Conservation (phyloP, 2,888 invertebrate genomes). For the Nephrotoma guestfalica region DNA sequence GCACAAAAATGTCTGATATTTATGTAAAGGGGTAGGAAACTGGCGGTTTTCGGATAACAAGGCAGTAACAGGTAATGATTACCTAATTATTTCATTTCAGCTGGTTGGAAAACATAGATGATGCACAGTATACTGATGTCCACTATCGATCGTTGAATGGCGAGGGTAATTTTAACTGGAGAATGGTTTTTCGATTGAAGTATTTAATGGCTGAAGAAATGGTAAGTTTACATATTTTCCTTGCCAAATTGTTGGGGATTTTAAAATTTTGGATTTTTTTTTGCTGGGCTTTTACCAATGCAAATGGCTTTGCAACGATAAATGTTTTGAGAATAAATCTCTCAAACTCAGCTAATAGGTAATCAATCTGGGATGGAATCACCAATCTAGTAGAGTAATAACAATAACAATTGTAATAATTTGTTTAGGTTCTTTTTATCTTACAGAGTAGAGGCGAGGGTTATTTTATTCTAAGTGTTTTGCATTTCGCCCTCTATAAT, state of each 20-base stretch:
- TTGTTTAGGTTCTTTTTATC: no score
- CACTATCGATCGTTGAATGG: conserved; percentile 67
- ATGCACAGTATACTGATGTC: conserved; percentile 65
- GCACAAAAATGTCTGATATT: conserved; percentile 63
- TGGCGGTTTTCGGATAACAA: not conserved
- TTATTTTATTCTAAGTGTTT: no score
- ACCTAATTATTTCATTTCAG: conserved; percentile 26
- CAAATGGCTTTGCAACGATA: no score
- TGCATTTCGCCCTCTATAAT: no score
- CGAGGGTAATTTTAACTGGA: conserved; percentile 80
- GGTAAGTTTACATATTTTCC: conserved; percentile 23
- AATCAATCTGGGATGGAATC: no score
- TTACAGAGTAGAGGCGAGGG: no score
- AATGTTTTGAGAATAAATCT: no score
- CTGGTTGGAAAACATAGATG: conserved; percentile 51
- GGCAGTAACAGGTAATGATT: not conserved
- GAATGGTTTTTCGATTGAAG: conserved; percentile 67
- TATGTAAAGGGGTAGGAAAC: conserved; percentile 50
- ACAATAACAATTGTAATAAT: no score
- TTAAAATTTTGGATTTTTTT: not conserved
- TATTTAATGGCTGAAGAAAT: conserved; percentile 63
- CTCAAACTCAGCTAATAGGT: no score
- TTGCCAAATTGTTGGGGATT: not conserved
- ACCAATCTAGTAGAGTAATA: no score
- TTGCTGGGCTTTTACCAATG: not conserved